These are phyloP conservation scores for Podiceps cristatus DNA, from an alignment of 2,113 vertebrate species.

Conservation along the genomic window DNA sequence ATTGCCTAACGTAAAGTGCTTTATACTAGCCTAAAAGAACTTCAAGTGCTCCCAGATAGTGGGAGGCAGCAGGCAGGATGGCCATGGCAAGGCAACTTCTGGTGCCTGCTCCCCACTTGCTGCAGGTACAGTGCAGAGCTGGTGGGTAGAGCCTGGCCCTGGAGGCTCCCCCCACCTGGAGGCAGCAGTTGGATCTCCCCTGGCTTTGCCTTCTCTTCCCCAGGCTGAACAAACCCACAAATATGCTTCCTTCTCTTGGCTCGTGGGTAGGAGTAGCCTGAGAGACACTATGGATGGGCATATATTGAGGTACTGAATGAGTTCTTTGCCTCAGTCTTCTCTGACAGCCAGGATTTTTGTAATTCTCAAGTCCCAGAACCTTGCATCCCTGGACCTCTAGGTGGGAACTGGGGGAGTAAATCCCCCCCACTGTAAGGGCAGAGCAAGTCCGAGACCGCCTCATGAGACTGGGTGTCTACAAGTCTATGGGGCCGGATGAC, in stretches of 20 bases:
- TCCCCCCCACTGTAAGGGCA: too few relatives aligned
- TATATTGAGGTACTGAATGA: too few relatives aligned
- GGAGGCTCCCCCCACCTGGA: background rate
- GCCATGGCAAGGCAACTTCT: fast-evolving
- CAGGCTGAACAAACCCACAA: background rate
- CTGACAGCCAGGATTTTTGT: too few relatives aligned
- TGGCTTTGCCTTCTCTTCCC: background rate
- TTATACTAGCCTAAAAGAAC: background rate
- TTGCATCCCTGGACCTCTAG: too few relatives aligned
- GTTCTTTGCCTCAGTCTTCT: too few relatives aligned
- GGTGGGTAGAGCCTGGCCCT: background rate
- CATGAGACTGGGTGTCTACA: too few relatives aligned
- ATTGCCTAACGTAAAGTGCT: background rate
- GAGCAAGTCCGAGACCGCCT: too few relatives aligned
- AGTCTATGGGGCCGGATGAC: too few relatives aligned
- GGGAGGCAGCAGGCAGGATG: background rate
- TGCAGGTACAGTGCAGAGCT: fast-evolving
- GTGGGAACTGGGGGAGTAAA: too few relatives aligned
- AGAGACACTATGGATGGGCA: background rate
- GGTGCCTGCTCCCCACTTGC: background rate
- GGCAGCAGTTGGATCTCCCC: background rate
- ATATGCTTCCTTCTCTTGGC: background rate
- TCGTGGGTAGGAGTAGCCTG: fast-evolving
- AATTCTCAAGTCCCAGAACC: too few relatives aligned
- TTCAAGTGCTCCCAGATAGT: background rate